Base-by-base conservation (phyloP, 1,140 invertebrate species). In the Papilio helenus region DNA sequence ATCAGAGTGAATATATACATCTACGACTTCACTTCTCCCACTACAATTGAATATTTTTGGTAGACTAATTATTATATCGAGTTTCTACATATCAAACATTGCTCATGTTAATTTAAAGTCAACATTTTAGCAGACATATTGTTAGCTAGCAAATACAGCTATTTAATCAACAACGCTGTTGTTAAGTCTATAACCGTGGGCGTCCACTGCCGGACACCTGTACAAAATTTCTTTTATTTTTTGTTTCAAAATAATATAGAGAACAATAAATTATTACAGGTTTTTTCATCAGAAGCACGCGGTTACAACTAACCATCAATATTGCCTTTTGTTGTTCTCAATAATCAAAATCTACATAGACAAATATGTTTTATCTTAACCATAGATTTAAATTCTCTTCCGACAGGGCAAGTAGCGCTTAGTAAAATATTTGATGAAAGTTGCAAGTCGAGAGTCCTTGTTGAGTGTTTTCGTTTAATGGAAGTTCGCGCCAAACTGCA, bases 361-460 rank as follows among this genome's bases (percentile, higher is more conserved):
- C n/a, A n/a, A n/a, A n/a, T n/a, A n/a, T n/a, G n/a, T n/a, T n/a
- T n/a, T n/a, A n/a, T n/a, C n/a, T n/a, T 23, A 42, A 16, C 34
- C 18, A 42, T 72, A 72, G 68, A 46, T 73, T 4, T 26, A 73
- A 49, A 44, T 46, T 9, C 20, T n/a, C 72, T 26, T 49, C 42
- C 20, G n/a, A n/a, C 20, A 12, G 20, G 46, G 8, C 42, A 42
- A 72, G 39, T 73, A 49, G 71, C 23, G 34, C 20, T 73, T 26
- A 73, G 42, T 73, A 46, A 73, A 73, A 73, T 26, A 73, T 49
- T 73, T 73, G 42, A 20, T 23, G 20, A 46, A 73, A 73, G 72
- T 73, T 73, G 42, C 46, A 73, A 73, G 72, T 49, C 14, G 3
- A 73, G 72, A 73, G 72, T 44, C 72, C 42, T 73, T 23, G 72